Evolutionary conservation across 1,140 invertebrate species (phyloP).

Genomic region (Nylanderia fulva): DNA sequence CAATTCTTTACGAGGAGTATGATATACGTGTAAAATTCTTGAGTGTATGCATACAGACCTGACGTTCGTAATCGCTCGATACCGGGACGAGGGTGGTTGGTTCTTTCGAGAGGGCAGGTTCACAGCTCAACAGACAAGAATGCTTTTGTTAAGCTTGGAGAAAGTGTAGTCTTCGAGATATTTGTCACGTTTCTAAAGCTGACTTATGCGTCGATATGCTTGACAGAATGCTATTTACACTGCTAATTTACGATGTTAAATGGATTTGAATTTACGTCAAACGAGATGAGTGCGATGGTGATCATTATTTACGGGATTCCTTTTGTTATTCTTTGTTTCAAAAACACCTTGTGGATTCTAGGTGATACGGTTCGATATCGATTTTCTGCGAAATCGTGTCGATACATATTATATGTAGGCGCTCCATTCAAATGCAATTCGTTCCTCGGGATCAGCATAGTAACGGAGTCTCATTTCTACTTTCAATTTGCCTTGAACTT

Average conservation of each 20-base stretch:
- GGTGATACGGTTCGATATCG: background rate
- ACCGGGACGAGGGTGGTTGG: conserved; percentile 26
- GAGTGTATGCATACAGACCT: background rate
- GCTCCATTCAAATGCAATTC: conserved; percentile 31
- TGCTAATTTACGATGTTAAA: background rate
- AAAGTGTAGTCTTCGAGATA: conserved; percentile 53
- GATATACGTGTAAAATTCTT: conserved; percentile 42
- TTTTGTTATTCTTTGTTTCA: background rate
- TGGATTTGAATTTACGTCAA: background rate
- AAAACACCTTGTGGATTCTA: background rate
- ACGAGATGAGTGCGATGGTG: background rate
- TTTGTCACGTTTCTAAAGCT: conserved; percentile 56
- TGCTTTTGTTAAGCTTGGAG: conserved; percentile 73
- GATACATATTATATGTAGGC: background rate
- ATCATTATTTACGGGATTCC: background rate
- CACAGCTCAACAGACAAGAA: conserved; percentile 75
- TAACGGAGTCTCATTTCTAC: conserved; percentile 68
- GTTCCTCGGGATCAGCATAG: background rate
- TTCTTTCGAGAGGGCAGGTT: conserved; percentile 36
- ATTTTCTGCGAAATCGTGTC: conserved; percentile 31
- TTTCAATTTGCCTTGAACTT: conserved; percentile 68
- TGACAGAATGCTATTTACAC: background rate
- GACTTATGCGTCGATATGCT: background rate
- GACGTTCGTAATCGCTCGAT: conserved; percentile 54
- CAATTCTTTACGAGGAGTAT: background rate